Evolutionary conservation across 2,797 vertebrate genomes (phyloP).

Genomic region (Selene dorsalis): DNA sequence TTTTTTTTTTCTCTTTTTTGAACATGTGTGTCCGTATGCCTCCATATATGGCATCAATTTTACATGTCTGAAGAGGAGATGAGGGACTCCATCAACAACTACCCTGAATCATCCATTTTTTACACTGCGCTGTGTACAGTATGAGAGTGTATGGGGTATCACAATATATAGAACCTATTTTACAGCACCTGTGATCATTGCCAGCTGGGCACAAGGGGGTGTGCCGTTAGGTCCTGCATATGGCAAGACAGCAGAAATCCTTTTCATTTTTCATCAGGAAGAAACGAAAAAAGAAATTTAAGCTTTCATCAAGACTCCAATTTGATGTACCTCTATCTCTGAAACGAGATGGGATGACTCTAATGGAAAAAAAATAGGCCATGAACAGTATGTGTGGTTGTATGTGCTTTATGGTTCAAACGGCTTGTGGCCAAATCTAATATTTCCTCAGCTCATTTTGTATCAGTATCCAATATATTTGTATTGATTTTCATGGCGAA

Average conservation of each 20-base stretch:
- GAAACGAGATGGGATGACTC: neutral
- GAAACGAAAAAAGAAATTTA: neutral
- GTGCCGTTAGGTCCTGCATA: constrained; percentile 13
- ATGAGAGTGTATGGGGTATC: constrained; percentile 20
- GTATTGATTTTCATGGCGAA: neutral
- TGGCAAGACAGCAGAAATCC: constrained; percentile 27
- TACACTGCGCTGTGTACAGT: constrained; percentile 20
- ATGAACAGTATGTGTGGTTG: constrained; percentile 9
- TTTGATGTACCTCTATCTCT: constrained; percentile 12
- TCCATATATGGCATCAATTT: constrained; percentile 53
- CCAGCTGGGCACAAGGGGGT: constrained; percentile 16
- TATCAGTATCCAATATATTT: constrained; percentile 7
- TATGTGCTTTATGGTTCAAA: constrained; percentile 19
- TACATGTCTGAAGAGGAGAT: constrained; percentile 53
- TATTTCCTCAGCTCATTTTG: constrained; percentile 20
- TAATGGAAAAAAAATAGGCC: constrained; percentile 17
- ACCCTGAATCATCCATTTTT: constrained; percentile 60
- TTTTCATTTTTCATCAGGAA: constrained; percentile 32
- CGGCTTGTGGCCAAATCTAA: neutral
- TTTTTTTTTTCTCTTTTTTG: neutral
- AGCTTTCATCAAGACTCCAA: constrained; percentile 31
- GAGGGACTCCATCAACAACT: constrained; percentile 50
- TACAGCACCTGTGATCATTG: constrained; percentile 59
- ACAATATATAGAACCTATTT: constrained; percentile 51
- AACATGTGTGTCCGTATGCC: constrained; percentile 4